phyloP scores from a whole-genome alignment of 2,888 invertebrate species.

The Orthonychiurus folsomi region DNA sequence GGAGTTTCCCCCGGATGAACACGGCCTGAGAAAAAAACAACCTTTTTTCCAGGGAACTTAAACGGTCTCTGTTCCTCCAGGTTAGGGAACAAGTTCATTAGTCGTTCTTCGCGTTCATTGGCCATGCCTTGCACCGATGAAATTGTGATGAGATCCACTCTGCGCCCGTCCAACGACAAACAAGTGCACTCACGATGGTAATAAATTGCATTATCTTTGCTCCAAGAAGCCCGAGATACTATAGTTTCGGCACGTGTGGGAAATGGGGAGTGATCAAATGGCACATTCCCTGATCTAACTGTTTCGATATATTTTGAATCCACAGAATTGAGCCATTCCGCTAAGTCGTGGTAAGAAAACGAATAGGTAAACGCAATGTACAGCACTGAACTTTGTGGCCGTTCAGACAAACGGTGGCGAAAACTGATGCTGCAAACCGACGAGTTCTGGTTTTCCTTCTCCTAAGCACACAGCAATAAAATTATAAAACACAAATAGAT shows the following conservation, averaged over 20 bases:
- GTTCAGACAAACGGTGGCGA: constrained; percentile 61
- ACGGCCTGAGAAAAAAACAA: constrained; percentile 75
- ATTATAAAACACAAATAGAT: constrained; percentile 8
- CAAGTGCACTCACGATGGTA: constrained; percentile 72
- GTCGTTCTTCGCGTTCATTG: constrained; percentile 59
- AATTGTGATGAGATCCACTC: constrained; percentile 74
- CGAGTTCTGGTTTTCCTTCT: constrained; percentile 63
- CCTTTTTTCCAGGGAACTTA: constrained; percentile 68
- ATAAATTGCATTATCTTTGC: constrained; percentile 62
- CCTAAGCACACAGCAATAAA: constrained; percentile 42
- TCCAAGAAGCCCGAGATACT: constrained; percentile 6
- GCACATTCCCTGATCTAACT: background rate
- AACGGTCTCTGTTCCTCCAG: constrained; percentile 57
- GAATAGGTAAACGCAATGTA: constrained; percentile 90
- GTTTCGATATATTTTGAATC: constrained; percentile 49
- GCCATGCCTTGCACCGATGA: constrained; percentile 69
- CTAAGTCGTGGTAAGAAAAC: constrained; percentile 72
- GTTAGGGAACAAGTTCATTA: constrained; percentile 66
- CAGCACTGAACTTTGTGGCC: constrained; percentile 56
- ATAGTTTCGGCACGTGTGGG: constrained; percentile 12
- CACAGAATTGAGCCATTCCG: constrained; percentile 60
- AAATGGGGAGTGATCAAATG: constrained; percentile 14
- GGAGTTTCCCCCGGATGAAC: constrained; percentile 91
- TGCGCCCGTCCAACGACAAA: constrained; percentile 64
- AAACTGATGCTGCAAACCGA: constrained; percentile 68